Percentiles rank a stretch among this genome's conserved stretches.
These are phyloP conservation scores for Apodemia duryi DNA, from an alignment of 2,888 invertebrate species.

Conservation along the genomic window DNA sequence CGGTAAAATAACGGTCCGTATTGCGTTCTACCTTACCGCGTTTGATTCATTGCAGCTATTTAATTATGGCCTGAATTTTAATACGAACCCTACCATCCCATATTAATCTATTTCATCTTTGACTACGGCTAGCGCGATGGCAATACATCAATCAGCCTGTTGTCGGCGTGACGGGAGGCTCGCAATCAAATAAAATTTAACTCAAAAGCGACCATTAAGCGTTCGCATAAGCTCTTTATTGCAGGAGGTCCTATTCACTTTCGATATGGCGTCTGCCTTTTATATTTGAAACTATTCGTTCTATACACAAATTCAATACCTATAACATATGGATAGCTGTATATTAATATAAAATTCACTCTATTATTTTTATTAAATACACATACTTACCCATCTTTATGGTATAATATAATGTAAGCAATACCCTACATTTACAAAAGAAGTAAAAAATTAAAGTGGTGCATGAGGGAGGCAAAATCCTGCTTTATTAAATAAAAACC, in stretches of 20 bases:
- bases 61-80: slow-evolving; percentile 17
- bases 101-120: slow-evolving; percentile 35
- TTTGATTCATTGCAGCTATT: slow-evolving; percentile 9
- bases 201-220: slow-evolving; percentile 52
- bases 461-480: too few relatives aligned
- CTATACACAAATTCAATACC: slow-evolving; percentile 12
- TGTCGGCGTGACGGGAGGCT: slow-evolving; percentile 52
- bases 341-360: not conserved
- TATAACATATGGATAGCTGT: not conserved
- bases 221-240: slow-evolving; percentile 44
- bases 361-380: too few relatives aligned
- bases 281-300: slow-evolving; percentile 21
- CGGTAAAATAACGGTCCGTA: not conserved
- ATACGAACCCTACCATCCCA: slow-evolving; percentile 22
- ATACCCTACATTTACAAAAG: too few relatives aligned
- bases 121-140: slow-evolving; percentile 39
- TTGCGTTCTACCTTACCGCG: not conserved
- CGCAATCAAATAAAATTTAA: slow-evolving; percentile 78
- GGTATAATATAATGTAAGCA: too few relatives aligned
- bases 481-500: too few relatives aligned
- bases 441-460: too few relatives aligned
- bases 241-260: slow-evolving; percentile 32
- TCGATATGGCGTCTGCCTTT: slow-evolving; percentile 26
- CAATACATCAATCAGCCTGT: slow-evolving; percentile 70
- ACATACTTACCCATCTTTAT: too few relatives aligned